phyloP scores from a whole-genome alignment of 2,113 vertebrate genomes.

The Puffinus mauretanicus region DNA sequence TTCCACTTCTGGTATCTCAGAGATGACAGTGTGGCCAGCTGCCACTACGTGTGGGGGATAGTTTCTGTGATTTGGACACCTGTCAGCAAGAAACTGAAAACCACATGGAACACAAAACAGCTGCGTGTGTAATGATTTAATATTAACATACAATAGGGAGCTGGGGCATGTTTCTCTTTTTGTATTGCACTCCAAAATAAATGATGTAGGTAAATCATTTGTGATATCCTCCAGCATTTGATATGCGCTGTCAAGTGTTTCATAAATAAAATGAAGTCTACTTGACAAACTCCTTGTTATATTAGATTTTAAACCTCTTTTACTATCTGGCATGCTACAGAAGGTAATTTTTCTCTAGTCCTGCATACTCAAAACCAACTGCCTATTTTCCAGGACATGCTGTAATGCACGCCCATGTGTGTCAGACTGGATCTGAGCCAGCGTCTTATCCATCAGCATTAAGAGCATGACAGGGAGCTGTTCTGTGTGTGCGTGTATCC shows the following conservation, averaged over 20 bases:
- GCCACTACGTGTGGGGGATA: slow-evolving; percentile 27
- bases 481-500: background rate
- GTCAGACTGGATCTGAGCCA: background rate
- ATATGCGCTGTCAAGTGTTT: background rate
- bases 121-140: slow-evolving; percentile 45
- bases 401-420: background rate
- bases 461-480: background rate
- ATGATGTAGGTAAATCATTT: background rate
- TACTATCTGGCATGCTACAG: background rate
- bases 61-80: slow-evolving; percentile 56
- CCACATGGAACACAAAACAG: slow-evolving; percentile 35
- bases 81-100: slow-evolving; percentile 61
- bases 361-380: background rate
- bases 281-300: background rate
- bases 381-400: background rate
- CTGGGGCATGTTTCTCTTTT: background rate
- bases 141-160: slow-evolving; percentile 42
- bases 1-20: background rate
- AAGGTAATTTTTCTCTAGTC: background rate
- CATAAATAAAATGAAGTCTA: background rate
- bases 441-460: background rate
- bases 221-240: background rate
- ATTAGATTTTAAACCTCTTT: background rate
- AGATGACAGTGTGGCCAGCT: slow-evolving; percentile 53
- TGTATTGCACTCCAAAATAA: background rate